Evolutionary conservation across 2,113 vertebrate genomes (phyloP), one percentile per base, ranked within the genome.

Genomic region (Helogale parvula): DNA sequence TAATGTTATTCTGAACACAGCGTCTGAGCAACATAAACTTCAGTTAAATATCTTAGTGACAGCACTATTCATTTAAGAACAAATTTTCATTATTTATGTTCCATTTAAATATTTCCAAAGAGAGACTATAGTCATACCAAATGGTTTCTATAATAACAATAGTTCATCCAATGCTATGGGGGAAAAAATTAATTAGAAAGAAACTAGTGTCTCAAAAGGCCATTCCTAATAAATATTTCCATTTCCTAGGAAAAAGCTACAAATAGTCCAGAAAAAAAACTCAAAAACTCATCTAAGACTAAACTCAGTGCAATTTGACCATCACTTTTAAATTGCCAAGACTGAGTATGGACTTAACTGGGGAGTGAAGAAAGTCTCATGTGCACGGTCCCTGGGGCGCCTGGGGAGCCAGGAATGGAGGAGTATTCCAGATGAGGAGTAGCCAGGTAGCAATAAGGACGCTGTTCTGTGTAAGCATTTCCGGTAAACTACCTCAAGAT

Each of bases 61-160:
- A 94, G 60, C 47, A 77, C 52, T 93, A 89, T 85, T 96, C 81
- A 94, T 71, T 97, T 96, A 96, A 96, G 89, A 93, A 90, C 57
- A 57, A 3, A 87, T 93, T 93, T 95, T 90, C 45, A 66, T 89
- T 82, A 63, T 92, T 77, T 41, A 35, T 81, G 60, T 57, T 63
- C 68, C 81, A 41, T 69, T 87, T 82, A 96, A 96, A 74, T 94
- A 63, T 92, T 96, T 88, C 95, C 71, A 88, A 93, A 96, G 88
- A 66, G 9, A 88, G 63, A 82, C 82, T 68, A 81, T n/a, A 38
- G 5, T 52, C 57, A 84, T 45, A 60, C 72, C 77, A 97, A 94
- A 72, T 93, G 23, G 66, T 88, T 96, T 88, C 45, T 52, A 60
- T 8, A 47, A 66, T 82, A 35, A 92, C n/a, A 69, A 33, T 7